Conservation (phyloP, 2,888 invertebrate genomes). For the Idaea biselata region DNA sequence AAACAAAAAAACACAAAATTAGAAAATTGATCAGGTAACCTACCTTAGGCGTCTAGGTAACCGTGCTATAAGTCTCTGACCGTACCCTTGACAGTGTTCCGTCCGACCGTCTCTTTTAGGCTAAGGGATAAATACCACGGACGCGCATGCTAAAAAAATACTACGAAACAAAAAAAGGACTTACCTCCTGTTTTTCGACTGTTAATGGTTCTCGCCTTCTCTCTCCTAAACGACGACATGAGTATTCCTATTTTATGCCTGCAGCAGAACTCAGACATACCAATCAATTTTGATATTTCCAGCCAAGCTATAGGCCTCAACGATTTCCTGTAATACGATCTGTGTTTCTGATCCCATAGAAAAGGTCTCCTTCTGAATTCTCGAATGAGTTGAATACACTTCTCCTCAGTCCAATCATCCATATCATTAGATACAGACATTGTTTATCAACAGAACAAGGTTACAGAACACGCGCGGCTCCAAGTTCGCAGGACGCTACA, state of each 20-base stretch:
- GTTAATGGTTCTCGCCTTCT: conserved; percentile 36
- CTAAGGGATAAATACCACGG: too few relatives aligned
- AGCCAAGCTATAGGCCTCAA: conserved; percentile 38
- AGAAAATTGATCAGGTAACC: not conserved
- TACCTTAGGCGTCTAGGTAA: too few relatives aligned
- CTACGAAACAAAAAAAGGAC: not conserved
- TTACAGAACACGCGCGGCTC: not conserved
- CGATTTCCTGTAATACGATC: conserved; percentile 35
- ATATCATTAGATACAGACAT: not conserved
- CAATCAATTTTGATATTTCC: conserved; percentile 23
- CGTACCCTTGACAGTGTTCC: too few relatives aligned
- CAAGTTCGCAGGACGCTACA: conserved; percentile 7
- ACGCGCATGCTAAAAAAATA: not conserved
- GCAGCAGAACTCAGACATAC: conserved; percentile 21
- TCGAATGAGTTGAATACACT: conserved; percentile 41
- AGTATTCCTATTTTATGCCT: conserved; percentile 40
- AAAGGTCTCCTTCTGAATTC: conserved; percentile 36
- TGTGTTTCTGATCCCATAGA: conserved; percentile 42
- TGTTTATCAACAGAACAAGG: not conserved
- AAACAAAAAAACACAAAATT: conserved; percentile 12
- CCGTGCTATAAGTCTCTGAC: too few relatives aligned
- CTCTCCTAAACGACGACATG: conserved; percentile 46
- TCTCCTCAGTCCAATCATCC: conserved; percentile 42
- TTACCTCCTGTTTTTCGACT: conserved; percentile 30
- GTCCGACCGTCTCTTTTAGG: too few relatives aligned